These are phyloP conservation scores for Synergus gifuensis DNA, from an alignment of 2,888 invertebrate species.

Conservation along the genomic window DNA sequence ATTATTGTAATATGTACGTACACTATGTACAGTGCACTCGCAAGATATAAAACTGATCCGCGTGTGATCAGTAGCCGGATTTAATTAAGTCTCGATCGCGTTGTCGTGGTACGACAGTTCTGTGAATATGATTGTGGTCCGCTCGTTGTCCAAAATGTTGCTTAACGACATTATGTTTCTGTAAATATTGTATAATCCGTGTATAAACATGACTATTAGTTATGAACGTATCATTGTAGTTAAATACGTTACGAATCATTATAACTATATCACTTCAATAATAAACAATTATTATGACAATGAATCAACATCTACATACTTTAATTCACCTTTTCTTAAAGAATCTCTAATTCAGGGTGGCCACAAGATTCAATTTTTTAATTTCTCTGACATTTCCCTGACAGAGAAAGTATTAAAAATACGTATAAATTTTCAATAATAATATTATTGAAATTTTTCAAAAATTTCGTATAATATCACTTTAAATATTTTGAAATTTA, in stretches of 20 bases:
- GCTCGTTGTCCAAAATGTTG: slow-evolving; percentile 66
- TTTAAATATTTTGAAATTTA: too few relatives aligned
- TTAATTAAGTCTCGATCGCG: slow-evolving; percentile 39
- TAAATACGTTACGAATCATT: slow-evolving; percentile 76
- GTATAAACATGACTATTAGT: slow-evolving; percentile 76
- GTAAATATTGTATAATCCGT: slow-evolving; percentile 78
- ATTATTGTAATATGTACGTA: slow-evolving; percentile 42
- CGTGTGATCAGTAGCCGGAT: slow-evolving; percentile 37
- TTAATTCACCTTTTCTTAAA: slow-evolving; percentile 27
- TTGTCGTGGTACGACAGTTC: slow-evolving; percentile 53
- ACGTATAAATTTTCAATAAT: too few relatives aligned
- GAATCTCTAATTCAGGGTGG: neutral
- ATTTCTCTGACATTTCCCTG: too few relatives aligned
- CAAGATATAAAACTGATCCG: slow-evolving; percentile 19
- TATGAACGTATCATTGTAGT: slow-evolving; percentile 76
- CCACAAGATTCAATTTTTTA: too few relatives aligned
- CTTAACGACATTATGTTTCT: slow-evolving; percentile 74
- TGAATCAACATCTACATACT: slow-evolving; percentile 44
- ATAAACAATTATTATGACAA: slow-evolving; percentile 77
- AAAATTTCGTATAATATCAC: too few relatives aligned
- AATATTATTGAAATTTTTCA: too few relatives aligned
- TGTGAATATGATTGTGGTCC: slow-evolving; percentile 65
- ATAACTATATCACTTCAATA: slow-evolving; percentile 77
- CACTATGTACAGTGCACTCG: slow-evolving; percentile 28
- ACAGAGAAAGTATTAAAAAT: too few relatives aligned